These are phyloP conservation scores for Lates japonicus DNA, from an alignment of 2,797 vertebrate species.

Conservation along the genomic window DNA sequence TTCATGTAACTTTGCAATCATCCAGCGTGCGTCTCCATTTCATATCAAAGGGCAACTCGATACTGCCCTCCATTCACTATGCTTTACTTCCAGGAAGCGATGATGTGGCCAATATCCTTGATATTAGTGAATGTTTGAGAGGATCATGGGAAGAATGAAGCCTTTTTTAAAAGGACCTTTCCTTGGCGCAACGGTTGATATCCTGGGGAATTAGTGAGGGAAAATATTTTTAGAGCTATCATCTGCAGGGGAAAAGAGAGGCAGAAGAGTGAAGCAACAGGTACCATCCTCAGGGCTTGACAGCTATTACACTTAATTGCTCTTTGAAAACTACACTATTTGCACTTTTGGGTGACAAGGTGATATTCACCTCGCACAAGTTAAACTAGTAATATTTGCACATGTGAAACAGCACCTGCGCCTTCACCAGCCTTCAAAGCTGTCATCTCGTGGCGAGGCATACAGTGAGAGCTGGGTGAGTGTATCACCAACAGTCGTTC, in stretches of 20 bases:
- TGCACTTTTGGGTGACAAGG: conserved; percentile 93
- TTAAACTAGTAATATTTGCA: conserved; percentile 91
- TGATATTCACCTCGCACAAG: conserved; percentile 94
- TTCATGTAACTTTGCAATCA: conserved; percentile 84
- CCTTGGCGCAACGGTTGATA: conserved; percentile 78
- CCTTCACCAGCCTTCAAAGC: conserved; percentile 81
- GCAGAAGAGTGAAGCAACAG: conserved; percentile 82
- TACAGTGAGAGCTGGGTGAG: conserved; percentile 64
- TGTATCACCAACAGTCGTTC: conserved; percentile 73
- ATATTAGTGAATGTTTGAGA: conserved; percentile 59
- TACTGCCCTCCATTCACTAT: conserved; percentile 78
- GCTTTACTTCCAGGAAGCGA: conserved; percentile 78
- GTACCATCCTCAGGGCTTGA: conserved; percentile 90
- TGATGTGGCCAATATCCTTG: conserved; percentile 78
- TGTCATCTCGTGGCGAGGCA: conserved; percentile 69
- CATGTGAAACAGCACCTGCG: conserved; percentile 85
- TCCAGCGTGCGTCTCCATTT: conserved; percentile 80
- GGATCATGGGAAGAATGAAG: conserved; percentile 63
- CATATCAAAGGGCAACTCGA: conserved; percentile 81
- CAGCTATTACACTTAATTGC: conserved; percentile 95
- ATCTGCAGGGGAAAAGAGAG: conserved; percentile 80
- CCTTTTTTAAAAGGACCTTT: conserved; percentile 78
- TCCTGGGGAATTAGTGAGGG: conserved; percentile 79
- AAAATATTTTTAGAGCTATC: conserved; percentile 85
- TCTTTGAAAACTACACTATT: conserved; percentile 91